phyloP scores from a whole-genome alignment of 1,140 invertebrate genomes.

The Megalopta genalis region DNA sequence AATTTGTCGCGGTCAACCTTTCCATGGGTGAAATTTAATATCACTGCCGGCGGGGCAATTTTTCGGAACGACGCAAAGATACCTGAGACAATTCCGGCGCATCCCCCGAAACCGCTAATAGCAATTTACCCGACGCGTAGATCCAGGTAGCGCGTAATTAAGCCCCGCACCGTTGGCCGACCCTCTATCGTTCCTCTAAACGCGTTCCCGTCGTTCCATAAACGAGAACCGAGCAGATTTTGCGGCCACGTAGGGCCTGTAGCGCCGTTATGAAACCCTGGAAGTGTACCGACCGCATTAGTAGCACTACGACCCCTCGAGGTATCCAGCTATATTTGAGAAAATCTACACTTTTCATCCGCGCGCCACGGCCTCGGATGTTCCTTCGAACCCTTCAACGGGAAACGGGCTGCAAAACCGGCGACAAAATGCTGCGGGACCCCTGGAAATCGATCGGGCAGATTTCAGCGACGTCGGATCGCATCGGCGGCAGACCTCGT shows the following conservation, averaged over 20 bases:
- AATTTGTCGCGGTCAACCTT: background rate
- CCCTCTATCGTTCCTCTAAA: conserved; percentile 33
- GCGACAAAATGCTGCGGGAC: too few relatives aligned
- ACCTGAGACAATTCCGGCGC: conserved; percentile 41
- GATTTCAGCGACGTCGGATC: too few relatives aligned
- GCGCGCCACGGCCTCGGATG: background rate
- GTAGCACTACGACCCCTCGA: conserved; percentile 1
- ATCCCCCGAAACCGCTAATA: conserved; percentile 51
- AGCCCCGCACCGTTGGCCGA: conserved; percentile 41
- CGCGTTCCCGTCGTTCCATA: conserved; percentile 9
- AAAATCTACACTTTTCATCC: background rate
- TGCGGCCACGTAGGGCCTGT: conserved; percentile 28
- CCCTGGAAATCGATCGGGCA: too few relatives aligned
- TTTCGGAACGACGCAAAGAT: background rate
- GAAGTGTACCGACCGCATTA: conserved; percentile 32
- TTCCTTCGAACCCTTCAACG: background rate
- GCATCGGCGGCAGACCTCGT: too few relatives aligned
- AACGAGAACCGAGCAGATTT: conserved; percentile 53
- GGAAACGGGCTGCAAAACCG: background rate
- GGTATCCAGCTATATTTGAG: background rate
- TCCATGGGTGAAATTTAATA: background rate
- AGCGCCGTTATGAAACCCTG: conserved; percentile 25
- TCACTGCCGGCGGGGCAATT: background rate
- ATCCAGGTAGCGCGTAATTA: conserved; percentile 60
- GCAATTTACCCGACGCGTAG: conserved; percentile 50